Evolutionary conservation across 2,113 vertebrate genomes (phyloP), one percentile per base, ranked within the genome.

Genomic region (Thunnus thynnus): DNA sequence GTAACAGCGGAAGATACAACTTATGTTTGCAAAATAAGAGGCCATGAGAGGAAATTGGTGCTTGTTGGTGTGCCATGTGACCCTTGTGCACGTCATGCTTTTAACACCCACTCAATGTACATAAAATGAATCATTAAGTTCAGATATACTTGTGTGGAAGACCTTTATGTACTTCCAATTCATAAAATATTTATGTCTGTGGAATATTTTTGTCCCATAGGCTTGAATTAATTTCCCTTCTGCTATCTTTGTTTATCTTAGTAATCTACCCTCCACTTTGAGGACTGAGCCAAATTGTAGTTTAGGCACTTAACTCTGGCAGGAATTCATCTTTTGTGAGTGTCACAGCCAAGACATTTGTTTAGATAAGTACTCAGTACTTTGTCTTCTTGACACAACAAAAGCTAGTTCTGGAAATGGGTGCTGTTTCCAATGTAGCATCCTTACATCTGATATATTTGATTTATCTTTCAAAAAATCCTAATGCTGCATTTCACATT

Each of bases 291-390:
- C 61, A 76, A 41, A 32, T 55, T 69, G 10, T 27, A 52, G 2
- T 74, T 54, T 17, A 60, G 30, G 18, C 44, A 56, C 54, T 77
- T 72, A 32, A 66, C 25, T 60, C 13, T 76, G 25, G 16, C 47
- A 60, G 30, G 22, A 30, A 25, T 72, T 44, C 27, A 51, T 78
- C 22, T 25, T 68, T 11, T 64, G 36, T 64, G 52, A 58, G n/a
- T 62, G 64, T 32, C 5, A 44, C 11, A 55, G 52, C 13, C 18
- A 14, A 62, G 27, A 63, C 36, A 62, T 4, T 52, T 55, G 20
- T 64, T 71, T 13, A 18, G 18, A n/a, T 51, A 63, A 61, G 11
- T 12, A 54, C 18, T 47, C 47, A 18, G 18, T 48, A 13, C 72
- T 65, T 68, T 27, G 25, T 61, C n/a, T 18, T 74, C 13, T 60